Conservation (phyloP, 23 tunicate genomes). For the Ciona savignyi region DNA sequence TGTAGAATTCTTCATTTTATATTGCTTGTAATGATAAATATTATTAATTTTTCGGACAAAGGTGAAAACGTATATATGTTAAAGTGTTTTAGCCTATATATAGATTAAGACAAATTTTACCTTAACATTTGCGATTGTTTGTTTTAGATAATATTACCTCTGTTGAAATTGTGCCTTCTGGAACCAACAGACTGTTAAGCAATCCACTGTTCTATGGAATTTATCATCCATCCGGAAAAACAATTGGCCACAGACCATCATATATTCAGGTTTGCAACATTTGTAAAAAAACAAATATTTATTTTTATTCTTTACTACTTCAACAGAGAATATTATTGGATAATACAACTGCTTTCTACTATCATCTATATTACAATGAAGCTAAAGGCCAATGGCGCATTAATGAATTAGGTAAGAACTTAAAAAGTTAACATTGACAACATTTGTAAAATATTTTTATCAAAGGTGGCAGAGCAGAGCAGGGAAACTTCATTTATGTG, state of each 20-base stretch:
- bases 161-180: slow-evolving; percentile 3
- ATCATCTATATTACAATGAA: slow-evolving; percentile 14
- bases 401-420: slow-evolving; percentile 2
- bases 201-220: not conserved
- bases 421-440: no score
- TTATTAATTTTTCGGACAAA: no score
- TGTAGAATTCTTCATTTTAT: no score
- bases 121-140: no score
- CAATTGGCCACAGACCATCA: slow-evolving; percentile 4
- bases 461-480: not conserved
- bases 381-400: slow-evolving; percentile 10
- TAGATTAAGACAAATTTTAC: no score
- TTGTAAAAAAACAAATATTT: no score
- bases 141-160: no score
- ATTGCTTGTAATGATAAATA: no score
- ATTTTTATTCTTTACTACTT: no score
- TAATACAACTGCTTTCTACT: not conserved
- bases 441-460: no score
- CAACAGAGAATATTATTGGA: not conserved
- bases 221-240: slow-evolving; percentile 1
- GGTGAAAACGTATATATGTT: no score
- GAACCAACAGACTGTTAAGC: not conserved
- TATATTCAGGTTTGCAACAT: slow-evolving; percentile 25
- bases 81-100: no score
- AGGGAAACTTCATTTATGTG: slow-evolving; percentile 11